Evolutionary conservation across 2,888 invertebrate genomes (phyloP), one percentile per base, ranked within the genome.

Genomic region (Conistra vaccinii): DNA sequence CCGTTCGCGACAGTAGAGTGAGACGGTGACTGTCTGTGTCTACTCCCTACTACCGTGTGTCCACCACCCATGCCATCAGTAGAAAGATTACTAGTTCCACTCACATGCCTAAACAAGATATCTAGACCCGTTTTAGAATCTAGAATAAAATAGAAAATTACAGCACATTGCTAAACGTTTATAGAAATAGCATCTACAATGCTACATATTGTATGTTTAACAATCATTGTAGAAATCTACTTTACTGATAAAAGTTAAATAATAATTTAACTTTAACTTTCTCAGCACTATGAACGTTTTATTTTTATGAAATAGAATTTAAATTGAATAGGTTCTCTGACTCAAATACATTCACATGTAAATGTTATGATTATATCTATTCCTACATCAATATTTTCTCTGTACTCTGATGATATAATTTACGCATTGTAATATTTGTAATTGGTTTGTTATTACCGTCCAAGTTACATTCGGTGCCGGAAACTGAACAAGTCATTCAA

Each of bases 71-170:
- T 42, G 35, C 20, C 45, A 65, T 55, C 20, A 70, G 45, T 70
- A 71, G 66, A 73, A 63, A 86, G 55, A 63, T 48, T 91, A 91
- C 92, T 73, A 85, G 92, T 92, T 90, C 76, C 77, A 81, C 85
- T 82, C 78, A 84, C 80, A 83, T 81, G 80, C 77, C 73, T 80
- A 81, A 85, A 84, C 85, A 89, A 91, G 90, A 90, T 89, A 90
- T 89, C 90, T 88, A 86, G 85, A 88, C 88, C 80, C 82, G 87
- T 85, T 86, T 82, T 86, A 82, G 81, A 90, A 90, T 89, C 84
- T 85, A 85, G 88, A 88, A 86, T 86, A 71, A 80, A 85, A 86
- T 87, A 87, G 87, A 89, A 78, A 84, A 84, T 80, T 80, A 61
- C 55, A 65, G 67, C 58, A 78, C 65, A n/a, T 63, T 17, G 48